Evolutionary conservation across 2,113 vertebrate species (phyloP).

Genomic region (Casuarius casuarius): DNA sequence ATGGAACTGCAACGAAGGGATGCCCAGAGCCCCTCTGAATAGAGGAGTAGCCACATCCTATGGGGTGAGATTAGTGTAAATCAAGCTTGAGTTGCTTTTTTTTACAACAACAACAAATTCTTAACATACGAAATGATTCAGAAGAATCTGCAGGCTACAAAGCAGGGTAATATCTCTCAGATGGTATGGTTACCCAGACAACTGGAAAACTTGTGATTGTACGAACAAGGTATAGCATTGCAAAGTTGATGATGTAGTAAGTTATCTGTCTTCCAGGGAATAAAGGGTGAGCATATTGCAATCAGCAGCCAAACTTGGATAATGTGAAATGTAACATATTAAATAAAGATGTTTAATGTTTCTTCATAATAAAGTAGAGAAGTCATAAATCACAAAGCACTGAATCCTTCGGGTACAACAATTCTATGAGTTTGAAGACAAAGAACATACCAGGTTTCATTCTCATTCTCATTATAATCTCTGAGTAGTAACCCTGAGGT

Average conservation of each 20-base stretch:
- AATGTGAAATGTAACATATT: slow-evolving; percentile 58
- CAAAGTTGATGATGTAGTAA: slow-evolving; percentile 31
- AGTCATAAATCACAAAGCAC: slow-evolving; percentile 66
- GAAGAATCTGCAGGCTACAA: slow-evolving; percentile 8
- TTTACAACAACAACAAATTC: background rate
- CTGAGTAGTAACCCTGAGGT: background rate
- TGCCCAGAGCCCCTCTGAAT: background rate
- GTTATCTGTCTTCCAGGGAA: slow-evolving; percentile 24
- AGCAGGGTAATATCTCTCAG: slow-evolving; percentile 15
- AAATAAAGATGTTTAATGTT: slow-evolving; percentile 69
- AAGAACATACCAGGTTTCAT: slow-evolving; percentile 50
- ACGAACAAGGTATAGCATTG: background rate
- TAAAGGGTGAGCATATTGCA: slow-evolving; percentile 21
- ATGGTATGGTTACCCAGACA: slow-evolving; percentile 4
- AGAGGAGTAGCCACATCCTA: background rate
- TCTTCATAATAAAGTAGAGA: slow-evolving; percentile 56
- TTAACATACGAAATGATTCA: slow-evolving; percentile 24
- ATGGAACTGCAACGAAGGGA: slow-evolving; percentile 35
- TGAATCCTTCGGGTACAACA: slow-evolving; percentile 34
- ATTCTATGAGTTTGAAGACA: slow-evolving; percentile 50
- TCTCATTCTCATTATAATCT: slow-evolving; percentile 33
- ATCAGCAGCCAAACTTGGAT: slow-evolving; percentile 55
- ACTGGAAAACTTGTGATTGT: background rate
- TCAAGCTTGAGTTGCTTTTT: background rate
- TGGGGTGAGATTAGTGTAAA: background rate